phyloP scores from a whole-genome alignment of 2,888 invertebrate genomes.

The Aphidoletes aphidimyza region DNA sequence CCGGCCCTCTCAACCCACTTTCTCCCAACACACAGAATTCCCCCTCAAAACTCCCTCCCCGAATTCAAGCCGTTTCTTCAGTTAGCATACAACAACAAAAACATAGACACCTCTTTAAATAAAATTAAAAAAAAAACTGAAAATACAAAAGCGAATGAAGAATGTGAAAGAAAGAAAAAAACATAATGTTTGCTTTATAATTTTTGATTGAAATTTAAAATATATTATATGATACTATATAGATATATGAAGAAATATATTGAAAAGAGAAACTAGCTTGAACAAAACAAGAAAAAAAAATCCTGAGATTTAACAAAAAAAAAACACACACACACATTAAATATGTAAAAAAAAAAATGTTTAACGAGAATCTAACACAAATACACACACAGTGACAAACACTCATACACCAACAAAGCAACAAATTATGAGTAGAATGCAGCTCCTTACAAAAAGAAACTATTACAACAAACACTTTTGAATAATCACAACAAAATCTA shows the following conservation, averaged over 20 bases:
- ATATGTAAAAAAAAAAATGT: constrained; percentile 41
- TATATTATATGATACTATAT: constrained; percentile 36
- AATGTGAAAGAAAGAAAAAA: not conserved
- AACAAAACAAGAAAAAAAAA: not conserved
- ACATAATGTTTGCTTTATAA: constrained; percentile 29
- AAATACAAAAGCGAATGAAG: not conserved
- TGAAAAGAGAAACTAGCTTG: constrained; percentile 46
- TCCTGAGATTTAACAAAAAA: not conserved
- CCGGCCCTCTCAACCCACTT: no score
- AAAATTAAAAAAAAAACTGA: not conserved
- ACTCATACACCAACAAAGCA: constrained; percentile 5
- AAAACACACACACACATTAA: no score
- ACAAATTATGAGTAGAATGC: constrained; percentile 16
- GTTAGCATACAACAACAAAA: not conserved
- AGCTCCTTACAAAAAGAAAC: not conserved
- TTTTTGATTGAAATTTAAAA: constrained; percentile 38
- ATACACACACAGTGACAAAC: constrained; percentile 24
- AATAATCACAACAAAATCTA: not conserved
- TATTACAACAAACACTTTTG: not conserved
- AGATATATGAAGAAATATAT: constrained; percentile 44
- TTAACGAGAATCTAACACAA: not conserved
- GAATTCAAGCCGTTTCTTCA: not conserved
- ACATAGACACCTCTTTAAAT: not conserved
- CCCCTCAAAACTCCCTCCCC: not conserved
- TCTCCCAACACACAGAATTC: no score